Percentiles rank a stretch among this genome's conserved stretches.
These are phyloP conservation scores for Nemotelus nigrinus DNA, from an alignment of 2,888 invertebrate genomes.

Conservation along the genomic window DNA sequence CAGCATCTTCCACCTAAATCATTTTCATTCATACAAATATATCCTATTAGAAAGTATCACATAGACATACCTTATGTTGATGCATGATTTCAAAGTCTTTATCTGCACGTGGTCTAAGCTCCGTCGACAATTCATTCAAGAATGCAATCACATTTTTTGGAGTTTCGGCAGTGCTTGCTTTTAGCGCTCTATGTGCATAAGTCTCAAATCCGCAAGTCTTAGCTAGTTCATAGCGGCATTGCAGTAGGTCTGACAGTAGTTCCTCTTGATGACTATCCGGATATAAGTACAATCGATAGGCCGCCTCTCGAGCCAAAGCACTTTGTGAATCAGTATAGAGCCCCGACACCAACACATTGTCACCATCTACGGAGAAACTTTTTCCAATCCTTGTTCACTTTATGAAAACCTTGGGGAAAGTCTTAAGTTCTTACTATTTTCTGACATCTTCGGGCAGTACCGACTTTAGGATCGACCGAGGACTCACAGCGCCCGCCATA, in stretches of 20 bases:
- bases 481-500: conserved; percentile 78
- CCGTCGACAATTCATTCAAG: conserved; percentile 77
- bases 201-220: conserved; percentile 87
- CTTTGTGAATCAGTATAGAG: conserved; percentile 85
- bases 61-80: conserved; percentile 72
- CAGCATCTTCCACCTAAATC: conserved; percentile 56
- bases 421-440: conserved; percentile 69
- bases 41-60: conserved; percentile 46
- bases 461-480: conserved; percentile 73
- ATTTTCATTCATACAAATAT: conserved; percentile 25
- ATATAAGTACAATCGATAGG: conserved; percentile 85
- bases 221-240: conserved; percentile 82
- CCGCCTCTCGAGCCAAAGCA: conserved; percentile 83
- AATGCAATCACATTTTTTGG: conserved; percentile 84
- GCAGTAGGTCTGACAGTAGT: conserved; percentile 77
- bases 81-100: conserved; percentile 82
- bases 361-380: conserved; percentile 74
- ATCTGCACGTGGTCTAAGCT: conserved; percentile 75
- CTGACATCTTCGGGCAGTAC: conserved; percentile 77
- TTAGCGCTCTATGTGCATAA: conserved; percentile 88
- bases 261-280: conserved; percentile 81
- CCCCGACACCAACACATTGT: conserved; percentile 80
- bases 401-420: conserved; percentile 3
- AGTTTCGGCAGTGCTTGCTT: conserved; percentile 85
- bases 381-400: conserved; percentile 22